These are phyloP conservation scores for Pseudocheirus occidentalis DNA, from an alignment of 2,797 vertebrate species.

Conservation along the genomic window DNA sequence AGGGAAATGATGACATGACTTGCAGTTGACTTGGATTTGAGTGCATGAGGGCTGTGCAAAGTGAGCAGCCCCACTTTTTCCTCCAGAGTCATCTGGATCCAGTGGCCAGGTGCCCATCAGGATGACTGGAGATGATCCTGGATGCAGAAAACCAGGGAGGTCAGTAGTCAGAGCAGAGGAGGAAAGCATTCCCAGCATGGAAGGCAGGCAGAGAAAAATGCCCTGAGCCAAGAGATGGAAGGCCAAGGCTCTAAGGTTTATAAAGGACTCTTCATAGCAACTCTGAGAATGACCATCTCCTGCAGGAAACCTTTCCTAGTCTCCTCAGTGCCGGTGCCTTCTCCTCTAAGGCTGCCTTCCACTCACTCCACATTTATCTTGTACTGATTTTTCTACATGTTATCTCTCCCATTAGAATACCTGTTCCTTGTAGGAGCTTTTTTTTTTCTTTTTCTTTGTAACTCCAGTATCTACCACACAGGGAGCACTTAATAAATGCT, in stretches of 20 bases:
- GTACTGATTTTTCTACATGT: neutral
- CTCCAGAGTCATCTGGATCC: too few relatives aligned
- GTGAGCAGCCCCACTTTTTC: too few relatives aligned
- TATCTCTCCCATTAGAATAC: too few relatives aligned
- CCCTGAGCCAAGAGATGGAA: neutral
- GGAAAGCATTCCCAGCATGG: neutral
- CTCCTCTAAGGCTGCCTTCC: neutral
- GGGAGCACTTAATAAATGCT: neutral
- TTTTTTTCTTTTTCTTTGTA: neutral
- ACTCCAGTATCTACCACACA: neutral
- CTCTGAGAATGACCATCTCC: neutral
- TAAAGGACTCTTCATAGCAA: neutral
- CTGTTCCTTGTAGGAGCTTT: neutral
- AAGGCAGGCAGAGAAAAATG: neutral
- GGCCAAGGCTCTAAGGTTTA: neutral
- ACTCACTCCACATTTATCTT: neutral
- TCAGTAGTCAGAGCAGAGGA: neutral
- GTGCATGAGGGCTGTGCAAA: too few relatives aligned
- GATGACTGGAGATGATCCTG: too few relatives aligned
- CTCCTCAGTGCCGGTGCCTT: neutral
- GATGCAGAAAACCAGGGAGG: neutral
- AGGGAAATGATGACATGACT: too few relatives aligned
- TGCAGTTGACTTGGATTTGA: too few relatives aligned
- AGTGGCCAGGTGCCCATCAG: too few relatives aligned
- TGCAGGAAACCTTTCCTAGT: neutral